Evolutionary conservation across 2,113 vertebrate genomes (phyloP).

Genomic region (Gila orcuttii): DNA sequence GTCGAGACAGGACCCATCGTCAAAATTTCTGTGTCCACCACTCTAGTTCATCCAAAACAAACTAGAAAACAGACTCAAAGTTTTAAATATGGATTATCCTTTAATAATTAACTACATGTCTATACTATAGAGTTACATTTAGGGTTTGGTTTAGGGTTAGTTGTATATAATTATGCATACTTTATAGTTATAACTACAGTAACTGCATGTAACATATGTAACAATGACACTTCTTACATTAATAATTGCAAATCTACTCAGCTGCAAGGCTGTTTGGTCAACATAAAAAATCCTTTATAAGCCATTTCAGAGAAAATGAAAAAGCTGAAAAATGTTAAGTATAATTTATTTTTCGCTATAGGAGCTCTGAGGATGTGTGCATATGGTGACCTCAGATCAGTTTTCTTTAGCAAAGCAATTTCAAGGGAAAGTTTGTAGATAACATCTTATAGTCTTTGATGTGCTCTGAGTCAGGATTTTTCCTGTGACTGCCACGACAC

Average conservation of each 20-base stretch:
- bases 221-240: background rate
- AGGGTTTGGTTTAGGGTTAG: no score
- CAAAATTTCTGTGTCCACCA: no score
- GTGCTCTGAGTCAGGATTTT: background rate
- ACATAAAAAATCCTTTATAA: background rate
- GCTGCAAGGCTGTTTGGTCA: background rate
- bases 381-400: background rate
- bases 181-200: no score
- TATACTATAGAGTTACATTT: no score
- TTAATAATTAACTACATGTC: no score
- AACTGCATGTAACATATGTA: no score
- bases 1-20: no score
- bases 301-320: background rate
- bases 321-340: background rate
- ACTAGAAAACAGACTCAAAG: no score
- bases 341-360: background rate
- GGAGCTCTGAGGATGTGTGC: background rate
- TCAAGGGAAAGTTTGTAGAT: background rate
- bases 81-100: no score
- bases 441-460: background rate
- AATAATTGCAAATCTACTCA: background rate
- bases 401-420: slow-evolving; percentile 6
- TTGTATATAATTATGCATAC: no score
- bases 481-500: background rate
- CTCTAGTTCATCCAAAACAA: no score